A percentile compares a stretch with the other conserved stretches of the same genome.
Conservation (phyloP, 2,888 invertebrate species). For the Axea sp. region DNA sequence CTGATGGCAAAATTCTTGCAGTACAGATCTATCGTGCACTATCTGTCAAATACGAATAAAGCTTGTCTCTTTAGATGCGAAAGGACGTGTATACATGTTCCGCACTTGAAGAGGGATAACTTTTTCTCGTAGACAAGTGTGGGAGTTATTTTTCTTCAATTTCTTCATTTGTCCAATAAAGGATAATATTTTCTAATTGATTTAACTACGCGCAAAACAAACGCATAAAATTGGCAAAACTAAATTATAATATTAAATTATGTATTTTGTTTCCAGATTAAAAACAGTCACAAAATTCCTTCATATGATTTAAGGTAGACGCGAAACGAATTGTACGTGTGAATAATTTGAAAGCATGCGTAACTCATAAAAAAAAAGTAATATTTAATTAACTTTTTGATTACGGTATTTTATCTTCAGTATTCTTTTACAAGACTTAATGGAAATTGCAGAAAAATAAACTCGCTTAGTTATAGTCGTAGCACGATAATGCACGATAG, state of each 20-base stretch:
- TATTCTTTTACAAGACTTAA: neutral
- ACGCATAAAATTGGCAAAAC: too few species aligned
- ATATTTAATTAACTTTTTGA: too few species aligned
- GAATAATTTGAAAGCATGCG: too few species aligned
- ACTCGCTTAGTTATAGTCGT: constrained; percentile 24
- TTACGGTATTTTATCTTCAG: too few species aligned
- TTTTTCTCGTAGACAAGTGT: constrained; percentile 30
- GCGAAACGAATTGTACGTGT: too few species aligned
- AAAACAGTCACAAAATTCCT: too few species aligned
- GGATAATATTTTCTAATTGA: too few species aligned
- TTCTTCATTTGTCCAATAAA: neutral
- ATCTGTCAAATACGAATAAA: constrained; percentile 45
- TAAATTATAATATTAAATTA: too few species aligned
- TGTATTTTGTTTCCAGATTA: too few species aligned
- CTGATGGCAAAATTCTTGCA: constrained; percentile 29
- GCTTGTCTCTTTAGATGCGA: constrained; percentile 47
- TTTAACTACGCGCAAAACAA: too few species aligned
- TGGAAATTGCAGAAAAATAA: constrained; percentile 16
- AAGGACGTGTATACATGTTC: constrained; percentile 44
- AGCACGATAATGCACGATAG: constrained; percentile 40
- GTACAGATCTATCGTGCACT: constrained; percentile 44
- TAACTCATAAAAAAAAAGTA: too few species aligned
- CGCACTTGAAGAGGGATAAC: constrained; percentile 52
- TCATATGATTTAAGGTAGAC: too few species aligned
- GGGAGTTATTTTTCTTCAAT: constrained; percentile 33